Evolutionary conservation across 2,113 vertebrate genomes (phyloP), one percentile per base, ranked within the genome.

Genomic region (Scatophagus argus): DNA sequence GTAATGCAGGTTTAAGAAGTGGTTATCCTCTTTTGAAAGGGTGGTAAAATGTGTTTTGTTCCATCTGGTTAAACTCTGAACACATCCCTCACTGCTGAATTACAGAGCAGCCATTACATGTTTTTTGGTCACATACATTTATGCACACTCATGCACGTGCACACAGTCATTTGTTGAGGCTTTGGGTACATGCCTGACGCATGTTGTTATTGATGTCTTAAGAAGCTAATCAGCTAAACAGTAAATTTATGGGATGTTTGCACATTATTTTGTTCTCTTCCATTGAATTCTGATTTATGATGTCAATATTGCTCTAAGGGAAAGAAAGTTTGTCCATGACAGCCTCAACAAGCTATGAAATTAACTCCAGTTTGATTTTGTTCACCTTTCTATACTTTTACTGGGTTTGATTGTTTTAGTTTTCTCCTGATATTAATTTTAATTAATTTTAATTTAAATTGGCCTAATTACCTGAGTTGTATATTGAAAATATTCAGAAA

Each of bases 171-270:
- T 14, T 29, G 23, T 49, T 23, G 61, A 17, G 56, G 56, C 17
- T 71, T 60, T 58, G 39, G 72, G 38, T 69, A 3, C 51, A 77
- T 51, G 5, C 62, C 63, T 61, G 21, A 49, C 44, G 49, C 29
- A 32, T 79, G 74, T 44, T 70, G 25, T 59, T 64, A 17, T 47
- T 77, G 2, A 67, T 56, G 47, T 77, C 60, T n/a, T n/a, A n/a
- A n/a, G n/a, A n/a, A n/a, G n/a, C n/a, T n/a, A n/a, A n/a, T n/a
- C n/a, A n/a, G n/a, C n/a, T n/a, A n/a, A n/a, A n/a, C 29, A 43
- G 58, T 2, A 59, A 69, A 31, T n/a, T 46, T 46, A 21, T 38
- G 34, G 36, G 8, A 12, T 10, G 39, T 58, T 25, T 49, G 32
- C 56, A 70, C 2, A 10, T 12, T 8, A 41, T 41, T 25, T 38